These are phyloP conservation scores for Ceratotherium simum DNA, from an alignment of 2,113 vertebrate genomes.

Conservation along the genomic window DNA sequence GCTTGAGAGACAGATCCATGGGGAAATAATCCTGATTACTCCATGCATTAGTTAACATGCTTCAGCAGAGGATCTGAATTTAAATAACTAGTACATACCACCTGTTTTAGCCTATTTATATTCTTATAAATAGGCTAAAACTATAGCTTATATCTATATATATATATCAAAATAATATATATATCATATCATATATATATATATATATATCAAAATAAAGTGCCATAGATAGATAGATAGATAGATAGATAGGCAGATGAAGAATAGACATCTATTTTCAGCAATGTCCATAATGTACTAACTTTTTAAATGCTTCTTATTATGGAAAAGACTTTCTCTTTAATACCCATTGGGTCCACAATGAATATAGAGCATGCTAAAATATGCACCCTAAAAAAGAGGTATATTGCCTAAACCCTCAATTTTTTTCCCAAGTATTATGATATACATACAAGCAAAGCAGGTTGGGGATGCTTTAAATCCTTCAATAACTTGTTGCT, in stretches of 20 bases:
- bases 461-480: neutral
- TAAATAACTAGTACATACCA: constrained; percentile 69
- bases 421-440: neutral
- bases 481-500: neutral
- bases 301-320: neutral
- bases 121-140: too few species aligned
- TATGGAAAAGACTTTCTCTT: neutral
- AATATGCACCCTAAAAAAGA: neutral
- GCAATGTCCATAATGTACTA: neutral
- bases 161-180: too few species aligned
- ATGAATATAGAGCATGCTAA: constrained; percentile 27
- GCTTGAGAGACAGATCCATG: constrained; percentile 51
- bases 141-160: too few species aligned
- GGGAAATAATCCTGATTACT: constrained; percentile 68
- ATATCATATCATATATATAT: too few species aligned
- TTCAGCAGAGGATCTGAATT: constrained; percentile 65
- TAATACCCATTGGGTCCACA: neutral
- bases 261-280: neutral
- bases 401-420: neutral
- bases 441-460: constrained; percentile 15
- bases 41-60: neutral
- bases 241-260: neutral
- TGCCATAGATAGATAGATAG: neutral
- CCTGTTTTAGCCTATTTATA: constrained; percentile 56
- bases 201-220: neutral